Evolutionary conservation across 2,888 invertebrate genomes (phyloP).

Genomic region (Atrina japonica): DNA sequence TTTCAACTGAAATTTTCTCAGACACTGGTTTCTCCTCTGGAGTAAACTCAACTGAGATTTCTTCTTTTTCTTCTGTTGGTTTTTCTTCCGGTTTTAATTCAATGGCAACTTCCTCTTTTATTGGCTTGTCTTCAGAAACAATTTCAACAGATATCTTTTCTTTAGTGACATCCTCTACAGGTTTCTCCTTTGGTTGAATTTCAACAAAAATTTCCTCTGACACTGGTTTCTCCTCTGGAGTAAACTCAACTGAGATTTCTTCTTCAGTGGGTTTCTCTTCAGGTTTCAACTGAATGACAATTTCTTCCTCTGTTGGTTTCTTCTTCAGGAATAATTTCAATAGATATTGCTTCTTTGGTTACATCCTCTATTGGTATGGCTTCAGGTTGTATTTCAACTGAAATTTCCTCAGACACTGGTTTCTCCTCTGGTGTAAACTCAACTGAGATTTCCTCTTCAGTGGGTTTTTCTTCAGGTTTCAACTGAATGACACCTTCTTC

Average conservation of each 20-base stretch:
- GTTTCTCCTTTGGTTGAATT: slow-evolving; percentile 30
- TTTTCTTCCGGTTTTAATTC: slow-evolving; percentile 1
- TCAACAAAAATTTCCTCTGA: slow-evolving; percentile 12
- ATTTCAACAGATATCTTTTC: slow-evolving; percentile 27
- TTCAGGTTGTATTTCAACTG: no score
- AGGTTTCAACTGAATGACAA: slow-evolving; percentile 27
- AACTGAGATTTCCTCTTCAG: slow-evolving; percentile 23
- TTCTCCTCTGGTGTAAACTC: no score
- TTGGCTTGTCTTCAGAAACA: slow-evolving; percentile 3
- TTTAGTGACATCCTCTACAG: slow-evolving; percentile 21
- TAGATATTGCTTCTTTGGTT: slow-evolving; percentile 27
- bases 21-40: no score
- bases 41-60: slow-evolving; percentile 21
- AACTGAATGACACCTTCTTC: slow-evolving; percentile 37
- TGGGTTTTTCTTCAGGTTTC: slow-evolving; percentile 35
- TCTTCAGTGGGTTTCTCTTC: slow-evolving; percentile 25
- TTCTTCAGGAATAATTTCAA: slow-evolving; percentile 24
- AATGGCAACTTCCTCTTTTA: slow-evolving; percentile 18
- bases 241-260: slow-evolving; percentile 16
- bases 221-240: slow-evolving; percentile 31
- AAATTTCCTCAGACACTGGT: no score
- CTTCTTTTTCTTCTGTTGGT: slow-evolving; percentile 16
- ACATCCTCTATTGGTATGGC: slow-evolving; percentile 22
- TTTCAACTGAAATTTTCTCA: no score
- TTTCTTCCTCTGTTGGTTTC: slow-evolving; percentile 23